phyloP scores from a whole-genome alignment of 2,888 invertebrate species.

The Eupithecia insigniata region DNA sequence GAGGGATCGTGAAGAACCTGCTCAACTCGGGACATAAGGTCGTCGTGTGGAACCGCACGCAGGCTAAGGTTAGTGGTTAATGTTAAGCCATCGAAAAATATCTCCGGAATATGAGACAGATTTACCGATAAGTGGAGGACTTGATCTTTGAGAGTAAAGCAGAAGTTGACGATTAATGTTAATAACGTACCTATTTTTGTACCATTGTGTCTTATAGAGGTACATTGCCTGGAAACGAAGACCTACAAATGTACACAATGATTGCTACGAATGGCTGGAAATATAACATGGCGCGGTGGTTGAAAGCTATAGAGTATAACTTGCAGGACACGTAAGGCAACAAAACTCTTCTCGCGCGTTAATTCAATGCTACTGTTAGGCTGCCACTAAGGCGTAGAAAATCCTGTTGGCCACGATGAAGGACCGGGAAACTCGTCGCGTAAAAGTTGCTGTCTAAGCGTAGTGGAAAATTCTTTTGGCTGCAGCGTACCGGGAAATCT shows the following conservation, averaged over 20 bases:
- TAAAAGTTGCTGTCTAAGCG: too few relatives aligned
- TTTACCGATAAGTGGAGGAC: background rate
- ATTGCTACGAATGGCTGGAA: background rate
- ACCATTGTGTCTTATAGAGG: background rate
- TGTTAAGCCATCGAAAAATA: background rate
- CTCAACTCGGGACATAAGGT: conserved; percentile 97
- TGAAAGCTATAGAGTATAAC: too few relatives aligned
- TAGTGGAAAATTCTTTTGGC: too few relatives aligned
- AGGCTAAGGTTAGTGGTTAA: conserved; percentile 90
- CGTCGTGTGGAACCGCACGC: conserved; percentile 96
- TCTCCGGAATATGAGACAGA: background rate
- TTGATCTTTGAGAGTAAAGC: background rate
- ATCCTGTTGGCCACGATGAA: too few relatives aligned
- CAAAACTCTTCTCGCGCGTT: background rate
- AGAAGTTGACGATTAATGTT: background rate
- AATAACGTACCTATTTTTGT: background rate
- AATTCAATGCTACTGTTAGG: background rate
- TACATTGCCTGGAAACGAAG: background rate
- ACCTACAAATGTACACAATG: background rate
- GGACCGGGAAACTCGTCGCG: background rate
- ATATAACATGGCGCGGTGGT: background rate
- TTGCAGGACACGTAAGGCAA: too few relatives aligned
- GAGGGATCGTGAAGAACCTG: conserved; percentile 97
- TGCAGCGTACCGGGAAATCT: too few relatives aligned
- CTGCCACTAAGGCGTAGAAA: background rate